These are phyloP conservation scores for Scaptomyza graminum DNA, from an alignment of 1,140 invertebrate genomes.

Conservation along the genomic window DNA sequence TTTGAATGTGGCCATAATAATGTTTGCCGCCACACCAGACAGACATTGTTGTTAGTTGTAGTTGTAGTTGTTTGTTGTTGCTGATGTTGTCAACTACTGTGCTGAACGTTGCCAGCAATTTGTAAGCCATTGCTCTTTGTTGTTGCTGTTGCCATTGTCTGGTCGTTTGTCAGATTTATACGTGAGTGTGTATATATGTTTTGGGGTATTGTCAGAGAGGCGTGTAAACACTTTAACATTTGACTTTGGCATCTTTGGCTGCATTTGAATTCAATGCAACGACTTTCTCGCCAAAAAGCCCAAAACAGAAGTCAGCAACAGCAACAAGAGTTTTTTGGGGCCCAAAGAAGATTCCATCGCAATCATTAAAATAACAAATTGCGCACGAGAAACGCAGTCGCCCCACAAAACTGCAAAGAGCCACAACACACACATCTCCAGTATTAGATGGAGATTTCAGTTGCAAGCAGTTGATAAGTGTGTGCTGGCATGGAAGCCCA, in stretches of 20 bases:
- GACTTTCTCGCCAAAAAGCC: conserved; percentile 46
- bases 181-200: conserved; percentile 15
- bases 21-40: conserved; percentile 32
- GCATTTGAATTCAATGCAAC: conserved; percentile 46
- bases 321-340: neutral
- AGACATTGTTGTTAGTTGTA: conserved; percentile 26
- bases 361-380: conserved; percentile 83
- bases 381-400: conserved; percentile 71
- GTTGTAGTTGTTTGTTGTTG: conserved; percentile 12
- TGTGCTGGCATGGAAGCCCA: conserved; percentile 50
- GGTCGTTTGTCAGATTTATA: conserved; percentile 66
- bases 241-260: conserved; percentile 27
- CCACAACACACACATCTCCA: conserved; percentile 23
- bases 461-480: neutral
- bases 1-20: conserved; percentile 32
- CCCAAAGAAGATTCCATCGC: conserved; percentile 67
- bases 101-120: conserved; percentile 51
- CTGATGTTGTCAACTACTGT: conserved; percentile 49
- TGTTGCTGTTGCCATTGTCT: conserved; percentile 50
- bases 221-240: conserved; percentile 54
- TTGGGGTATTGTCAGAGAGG: conserved; percentile 40
- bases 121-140: conserved; percentile 48
- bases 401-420: conserved; percentile 60
- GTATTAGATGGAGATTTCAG: neutral
- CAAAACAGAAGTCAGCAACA: conserved; percentile 40